Percentiles rank a stretch among this genome's conserved stretches.
Evolutionary conservation across 2,888 invertebrate genomes (phyloP).

Genomic region (Noctua fimbriata): DNA sequence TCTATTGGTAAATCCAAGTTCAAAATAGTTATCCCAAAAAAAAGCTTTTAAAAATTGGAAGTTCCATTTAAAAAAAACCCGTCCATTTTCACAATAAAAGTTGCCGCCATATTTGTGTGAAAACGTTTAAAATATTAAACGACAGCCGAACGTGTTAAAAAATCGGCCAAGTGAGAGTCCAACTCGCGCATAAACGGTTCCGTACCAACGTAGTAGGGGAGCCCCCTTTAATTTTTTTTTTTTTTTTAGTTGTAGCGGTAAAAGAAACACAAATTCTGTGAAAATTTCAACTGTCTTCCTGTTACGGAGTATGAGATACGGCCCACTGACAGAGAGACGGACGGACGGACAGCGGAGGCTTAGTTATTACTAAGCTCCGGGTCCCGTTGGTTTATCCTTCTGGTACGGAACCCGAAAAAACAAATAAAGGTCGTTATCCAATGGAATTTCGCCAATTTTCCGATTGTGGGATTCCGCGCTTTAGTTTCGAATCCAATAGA

Average conservation of each 20-base stretch:
- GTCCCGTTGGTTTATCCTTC: too few relatives aligned
- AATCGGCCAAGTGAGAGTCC: not conserved
- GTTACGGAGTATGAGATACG: too few relatives aligned
- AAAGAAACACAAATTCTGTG: too few relatives aligned
- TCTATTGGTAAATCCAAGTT: not conserved
- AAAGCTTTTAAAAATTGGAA: conserved; percentile 13
- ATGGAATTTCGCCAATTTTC: conserved; percentile 20
- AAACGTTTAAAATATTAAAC: conserved; percentile 8
- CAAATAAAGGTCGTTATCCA: not conserved
- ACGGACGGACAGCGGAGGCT: too few relatives aligned
- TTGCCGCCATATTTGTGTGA: not conserved
- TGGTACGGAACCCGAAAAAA: not conserved
- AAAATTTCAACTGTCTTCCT: too few relatives aligned
- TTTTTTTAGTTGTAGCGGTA: too few relatives aligned
- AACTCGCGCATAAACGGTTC: too few relatives aligned
- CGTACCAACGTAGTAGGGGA: too few relatives aligned
- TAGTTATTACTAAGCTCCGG: too few relatives aligned
- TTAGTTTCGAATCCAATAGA: not conserved
- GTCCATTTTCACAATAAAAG: not conserved
- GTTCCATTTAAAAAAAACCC: conserved; percentile 9
- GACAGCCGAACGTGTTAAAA: not conserved
- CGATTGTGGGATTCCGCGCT: conserved; percentile 3
- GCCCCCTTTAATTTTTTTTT: too few relatives aligned
- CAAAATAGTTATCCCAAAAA: not conserved
- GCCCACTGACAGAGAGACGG: too few relatives aligned